A percentile compares a stretch with the other conserved stretches of the same genome.
phyloP scores from a whole-genome alignment of 2,888 invertebrate species.

The Aspidiotus rigidus region DNA sequence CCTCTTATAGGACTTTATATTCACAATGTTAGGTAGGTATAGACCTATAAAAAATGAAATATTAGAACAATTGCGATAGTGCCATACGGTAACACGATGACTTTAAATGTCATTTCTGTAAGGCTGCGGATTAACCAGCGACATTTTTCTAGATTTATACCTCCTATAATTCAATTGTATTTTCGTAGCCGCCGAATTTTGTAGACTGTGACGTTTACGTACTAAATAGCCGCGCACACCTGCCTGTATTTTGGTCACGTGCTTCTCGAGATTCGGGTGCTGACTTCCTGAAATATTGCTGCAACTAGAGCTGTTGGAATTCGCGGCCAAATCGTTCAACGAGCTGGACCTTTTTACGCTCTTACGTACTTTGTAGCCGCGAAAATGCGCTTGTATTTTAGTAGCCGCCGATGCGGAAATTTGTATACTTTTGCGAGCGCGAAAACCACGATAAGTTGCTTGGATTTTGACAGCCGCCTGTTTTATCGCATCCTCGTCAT shows the following conservation, averaged over 20 bases:
- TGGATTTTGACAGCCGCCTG: conserved; percentile 50
- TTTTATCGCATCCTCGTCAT: conserved; percentile 34
- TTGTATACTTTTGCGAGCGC: conserved; percentile 39
- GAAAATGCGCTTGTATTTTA: conserved; percentile 50
- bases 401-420: conserved; percentile 34
- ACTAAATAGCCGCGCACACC: conserved; percentile 39
- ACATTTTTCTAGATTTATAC: conserved; percentile 28
- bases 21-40: too few relatives aligned
- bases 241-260: conserved; percentile 39
- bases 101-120: too few relatives aligned
- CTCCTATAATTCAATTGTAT: conserved; percentile 30
- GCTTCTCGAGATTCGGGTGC: conserved; percentile 8
- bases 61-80: too few relatives aligned
- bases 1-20: too few relatives aligned
- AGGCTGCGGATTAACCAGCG: not conserved
- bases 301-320: conserved; percentile 18
- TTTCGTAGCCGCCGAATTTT: conserved; percentile 28
- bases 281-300: conserved; percentile 16
- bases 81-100: too few relatives aligned
- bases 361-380: conserved; percentile 45
- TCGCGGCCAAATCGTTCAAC: conserved; percentile 20
- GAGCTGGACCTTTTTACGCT: conserved; percentile 26
- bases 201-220: conserved; percentile 36
- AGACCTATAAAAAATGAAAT: too few relatives aligned
- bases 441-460: conserved; percentile 50